Evolutionary conservation across 2,797 vertebrate genomes (phyloP).

Genomic region (Peromyscus attwateri): DNA sequence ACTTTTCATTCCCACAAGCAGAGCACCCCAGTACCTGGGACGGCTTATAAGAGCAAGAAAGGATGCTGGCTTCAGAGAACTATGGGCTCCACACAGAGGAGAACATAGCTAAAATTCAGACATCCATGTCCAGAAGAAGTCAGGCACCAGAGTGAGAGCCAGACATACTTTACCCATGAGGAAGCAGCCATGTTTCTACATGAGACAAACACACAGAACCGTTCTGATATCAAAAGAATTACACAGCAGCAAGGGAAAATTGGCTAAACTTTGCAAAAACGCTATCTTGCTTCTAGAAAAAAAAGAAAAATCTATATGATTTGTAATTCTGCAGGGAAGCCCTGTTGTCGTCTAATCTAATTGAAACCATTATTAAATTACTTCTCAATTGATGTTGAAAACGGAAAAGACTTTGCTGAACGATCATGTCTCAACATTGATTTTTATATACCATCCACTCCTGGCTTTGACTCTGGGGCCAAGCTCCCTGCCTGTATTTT

Average conservation of each 20-base stretch:
- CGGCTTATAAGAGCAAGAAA: constrained; percentile 21
- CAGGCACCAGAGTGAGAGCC: background rate
- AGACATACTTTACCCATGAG: background rate
- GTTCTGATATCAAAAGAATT: constrained; percentile 16
- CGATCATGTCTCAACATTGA: constrained; percentile 56
- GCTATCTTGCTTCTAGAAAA: constrained; percentile 39
- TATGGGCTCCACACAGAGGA: background rate
- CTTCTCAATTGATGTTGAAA: constrained; percentile 63
- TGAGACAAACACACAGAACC: background rate
- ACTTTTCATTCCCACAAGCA: background rate
- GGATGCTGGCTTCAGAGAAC: background rate
- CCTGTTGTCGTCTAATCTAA: constrained; percentile 63
- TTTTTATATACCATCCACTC: constrained; percentile 65
- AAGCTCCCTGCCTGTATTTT: constrained; percentile 31
- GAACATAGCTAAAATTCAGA: background rate
- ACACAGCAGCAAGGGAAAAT: background rate
- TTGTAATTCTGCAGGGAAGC: constrained; percentile 55
- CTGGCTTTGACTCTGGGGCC: constrained; percentile 18
- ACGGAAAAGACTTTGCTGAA: constrained; percentile 34
- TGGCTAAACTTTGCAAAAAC: constrained; percentile 31
- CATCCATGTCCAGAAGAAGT: background rate
- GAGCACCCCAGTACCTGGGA: background rate
- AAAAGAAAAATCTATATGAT: constrained; percentile 64
- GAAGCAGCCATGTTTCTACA: background rate
- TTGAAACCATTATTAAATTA: constrained; percentile 75